These are phyloP conservation scores for Theretra japonica DNA, from an alignment of 2,888 invertebrate species.

Conservation along the genomic window DNA sequence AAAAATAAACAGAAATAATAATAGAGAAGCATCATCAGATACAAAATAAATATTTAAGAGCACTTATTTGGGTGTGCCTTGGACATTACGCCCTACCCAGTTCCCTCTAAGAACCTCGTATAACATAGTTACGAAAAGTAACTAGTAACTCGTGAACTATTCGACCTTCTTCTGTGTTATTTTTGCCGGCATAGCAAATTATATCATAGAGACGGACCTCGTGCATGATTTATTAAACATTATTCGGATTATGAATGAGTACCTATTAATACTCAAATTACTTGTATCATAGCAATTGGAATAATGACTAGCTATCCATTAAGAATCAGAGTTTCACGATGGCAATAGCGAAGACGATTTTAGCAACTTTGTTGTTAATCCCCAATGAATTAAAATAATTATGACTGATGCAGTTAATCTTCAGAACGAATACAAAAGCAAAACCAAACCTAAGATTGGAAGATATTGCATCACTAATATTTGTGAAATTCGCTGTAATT, in stretches of 20 bases:
- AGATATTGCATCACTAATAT: too few relatives aligned
- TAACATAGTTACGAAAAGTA: slow-evolving; percentile 17
- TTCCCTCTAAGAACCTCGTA: slow-evolving; percentile 1
- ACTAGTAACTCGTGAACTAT: slow-evolving; percentile 24
- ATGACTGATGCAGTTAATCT: too few relatives aligned
- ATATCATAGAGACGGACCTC: slow-evolving; percentile 5
- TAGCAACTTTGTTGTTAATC: too few relatives aligned
- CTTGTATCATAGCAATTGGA: too few relatives aligned
- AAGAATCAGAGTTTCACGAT: too few relatives aligned
- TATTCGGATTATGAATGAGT: neutral
- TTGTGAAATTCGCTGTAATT: too few relatives aligned
- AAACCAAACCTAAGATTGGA: too few relatives aligned
- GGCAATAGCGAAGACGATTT: too few relatives aligned
- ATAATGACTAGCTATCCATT: too few relatives aligned
- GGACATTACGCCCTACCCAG: slow-evolving; percentile 7
- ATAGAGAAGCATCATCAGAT: neutral
- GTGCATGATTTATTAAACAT: slow-evolving; percentile 6
- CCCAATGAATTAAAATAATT: too few relatives aligned
- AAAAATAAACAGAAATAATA: neutral
- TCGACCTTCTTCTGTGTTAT: slow-evolving; percentile 13
- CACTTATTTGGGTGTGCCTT: neutral
- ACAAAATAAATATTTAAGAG: neutral
- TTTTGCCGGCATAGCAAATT: slow-evolving; percentile 9
- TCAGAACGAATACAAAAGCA: too few relatives aligned
- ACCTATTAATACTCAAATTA: too few relatives aligned